phyloP scores from a whole-genome alignment of 2,113 vertebrate genomes.

The Chaenogobius annularis region DNA sequence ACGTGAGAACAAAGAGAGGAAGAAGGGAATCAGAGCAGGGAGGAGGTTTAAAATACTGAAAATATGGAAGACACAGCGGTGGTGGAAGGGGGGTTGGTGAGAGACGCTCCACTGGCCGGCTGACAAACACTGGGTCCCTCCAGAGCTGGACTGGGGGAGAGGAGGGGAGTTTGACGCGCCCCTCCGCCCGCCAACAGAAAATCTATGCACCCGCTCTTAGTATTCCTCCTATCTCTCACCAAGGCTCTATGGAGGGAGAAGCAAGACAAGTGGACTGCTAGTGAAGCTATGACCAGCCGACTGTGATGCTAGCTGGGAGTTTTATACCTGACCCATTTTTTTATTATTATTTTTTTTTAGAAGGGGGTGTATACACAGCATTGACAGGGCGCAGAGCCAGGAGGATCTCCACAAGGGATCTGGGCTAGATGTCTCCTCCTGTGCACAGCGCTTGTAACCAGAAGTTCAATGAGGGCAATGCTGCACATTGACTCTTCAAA shows the following conservation, averaged over 20 bases:
- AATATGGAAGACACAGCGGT: slow-evolving; percentile 30
- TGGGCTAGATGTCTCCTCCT: slow-evolving; percentile 53
- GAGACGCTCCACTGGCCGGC: slow-evolving; percentile 78
- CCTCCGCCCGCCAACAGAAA: slow-evolving; percentile 68
- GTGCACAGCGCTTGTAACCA: slow-evolving; percentile 17
- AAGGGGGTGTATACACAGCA: slow-evolving; percentile 65
- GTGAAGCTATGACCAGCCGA: slow-evolving; percentile 66
- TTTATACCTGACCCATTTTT: slow-evolving; percentile 27
- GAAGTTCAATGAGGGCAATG: slow-evolving; percentile 18
- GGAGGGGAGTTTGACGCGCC: slow-evolving; percentile 77
- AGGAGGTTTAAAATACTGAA: slow-evolving; percentile 46
- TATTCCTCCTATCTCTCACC: slow-evolving; percentile 76
- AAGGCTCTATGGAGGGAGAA: slow-evolving; percentile 69
- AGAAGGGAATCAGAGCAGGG: slow-evolving; percentile 34
- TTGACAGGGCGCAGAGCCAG: slow-evolving; percentile 68
- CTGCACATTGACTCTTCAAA: neutral
- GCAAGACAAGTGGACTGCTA: slow-evolving; percentile 71
- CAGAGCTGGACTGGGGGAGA: slow-evolving; percentile 68
- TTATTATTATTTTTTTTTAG: slow-evolving; percentile 54
- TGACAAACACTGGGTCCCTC: slow-evolving; percentile 81
- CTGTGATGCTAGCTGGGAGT: slow-evolving; percentile 69
- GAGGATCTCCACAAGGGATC: slow-evolving; percentile 66
- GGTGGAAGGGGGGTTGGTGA: slow-evolving; percentile 48
- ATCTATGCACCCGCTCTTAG: slow-evolving; percentile 77
- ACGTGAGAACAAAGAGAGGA: slow-evolving; percentile 28